Evolutionary conservation across 2,888 invertebrate species (phyloP).

Genomic region (Machimus rusticus): DNA sequence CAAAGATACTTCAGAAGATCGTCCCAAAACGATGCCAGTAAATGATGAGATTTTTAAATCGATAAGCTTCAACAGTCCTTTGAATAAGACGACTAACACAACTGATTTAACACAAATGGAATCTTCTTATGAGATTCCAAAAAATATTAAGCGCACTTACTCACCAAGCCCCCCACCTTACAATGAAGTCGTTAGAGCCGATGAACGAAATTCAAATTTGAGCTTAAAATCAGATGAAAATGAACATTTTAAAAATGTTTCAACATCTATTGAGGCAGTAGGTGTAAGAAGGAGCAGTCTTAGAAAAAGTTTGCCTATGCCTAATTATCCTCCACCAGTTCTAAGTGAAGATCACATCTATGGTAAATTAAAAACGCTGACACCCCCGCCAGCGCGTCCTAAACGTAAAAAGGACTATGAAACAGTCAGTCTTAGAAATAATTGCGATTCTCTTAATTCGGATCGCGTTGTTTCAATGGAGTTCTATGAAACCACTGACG

Average conservation of each 20-base stretch:
- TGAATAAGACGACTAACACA: conserved; percentile 55
- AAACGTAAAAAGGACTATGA: conserved; percentile 58
- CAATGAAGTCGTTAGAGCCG: conserved; percentile 54
- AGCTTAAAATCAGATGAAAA: not conserved
- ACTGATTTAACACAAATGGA: conserved; percentile 54
- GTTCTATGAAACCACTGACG: conserved; percentile 54
- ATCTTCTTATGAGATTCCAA: conserved; percentile 58
- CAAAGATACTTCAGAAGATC: conserved; percentile 53
- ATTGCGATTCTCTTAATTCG: conserved; percentile 45
- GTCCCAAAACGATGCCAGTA: conserved; percentile 59
- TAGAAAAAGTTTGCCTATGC: conserved; percentile 55
- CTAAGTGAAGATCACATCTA: conserved; percentile 51
- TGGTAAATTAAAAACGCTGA: conserved; percentile 52
- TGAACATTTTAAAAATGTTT: not conserved
- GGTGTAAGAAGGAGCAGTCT: not conserved
- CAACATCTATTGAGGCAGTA: not conserved
- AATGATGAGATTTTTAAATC: conserved; percentile 60
- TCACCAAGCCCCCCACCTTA: conserved; percentile 58
- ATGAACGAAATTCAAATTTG: not conserved
- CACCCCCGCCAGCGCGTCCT: conserved; percentile 54
- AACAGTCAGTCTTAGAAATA: conserved; percentile 54
- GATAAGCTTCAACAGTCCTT: conserved; percentile 60
- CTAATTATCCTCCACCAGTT: conserved; percentile 57
- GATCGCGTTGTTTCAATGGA: conserved; percentile 55
- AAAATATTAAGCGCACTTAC: conserved; percentile 49